Conservation (phyloP, 23 tunicate genomes). For the Ciona savignyi region DNA sequence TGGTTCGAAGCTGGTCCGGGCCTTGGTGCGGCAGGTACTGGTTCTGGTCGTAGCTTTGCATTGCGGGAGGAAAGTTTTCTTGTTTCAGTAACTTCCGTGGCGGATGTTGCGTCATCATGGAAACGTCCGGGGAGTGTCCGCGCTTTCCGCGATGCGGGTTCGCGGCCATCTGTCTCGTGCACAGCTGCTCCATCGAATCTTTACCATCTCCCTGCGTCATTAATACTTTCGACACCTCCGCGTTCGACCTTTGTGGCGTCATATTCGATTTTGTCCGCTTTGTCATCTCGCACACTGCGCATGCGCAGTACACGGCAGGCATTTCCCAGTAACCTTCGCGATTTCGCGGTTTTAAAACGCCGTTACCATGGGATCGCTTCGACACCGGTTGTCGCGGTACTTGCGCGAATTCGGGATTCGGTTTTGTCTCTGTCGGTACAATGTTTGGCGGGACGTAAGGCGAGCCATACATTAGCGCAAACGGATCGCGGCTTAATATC, state of each 20-base stretch:
- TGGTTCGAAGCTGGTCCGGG: not conserved
- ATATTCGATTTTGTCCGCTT: slow-evolving; percentile 12
- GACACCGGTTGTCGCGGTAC: not conserved
- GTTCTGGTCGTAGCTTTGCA: not conserved
- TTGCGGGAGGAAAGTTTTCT: not conserved
- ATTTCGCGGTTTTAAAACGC: not conserved
- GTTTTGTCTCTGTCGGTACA: not conserved
- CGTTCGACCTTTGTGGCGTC: slow-evolving; percentile 1
- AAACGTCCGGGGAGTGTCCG: slow-evolving; percentile 6
- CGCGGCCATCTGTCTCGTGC: slow-evolving; percentile 1
- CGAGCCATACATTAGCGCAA: slow-evolving; percentile 1
- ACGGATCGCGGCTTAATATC: slow-evolving; percentile 17
- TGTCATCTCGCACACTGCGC: slow-evolving; percentile 45
- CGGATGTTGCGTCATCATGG: not conserved
- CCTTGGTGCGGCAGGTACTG: not conserved
- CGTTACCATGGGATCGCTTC: not conserved
- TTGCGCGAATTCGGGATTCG: not conserved
- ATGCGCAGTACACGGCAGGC: slow-evolving; percentile 26
- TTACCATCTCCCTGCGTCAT: not conserved
- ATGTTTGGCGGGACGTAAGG: not conserved
- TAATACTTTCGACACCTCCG: not conserved
- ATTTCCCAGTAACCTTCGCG: not conserved
- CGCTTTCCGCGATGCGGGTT: slow-evolving; percentile 7
- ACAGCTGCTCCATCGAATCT: not conserved
- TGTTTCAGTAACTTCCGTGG: slow-evolving; percentile 14